phyloP scores from a whole-genome alignment of 1,140 invertebrate species.

The Scaptodrosophila lebanonensis region DNA sequence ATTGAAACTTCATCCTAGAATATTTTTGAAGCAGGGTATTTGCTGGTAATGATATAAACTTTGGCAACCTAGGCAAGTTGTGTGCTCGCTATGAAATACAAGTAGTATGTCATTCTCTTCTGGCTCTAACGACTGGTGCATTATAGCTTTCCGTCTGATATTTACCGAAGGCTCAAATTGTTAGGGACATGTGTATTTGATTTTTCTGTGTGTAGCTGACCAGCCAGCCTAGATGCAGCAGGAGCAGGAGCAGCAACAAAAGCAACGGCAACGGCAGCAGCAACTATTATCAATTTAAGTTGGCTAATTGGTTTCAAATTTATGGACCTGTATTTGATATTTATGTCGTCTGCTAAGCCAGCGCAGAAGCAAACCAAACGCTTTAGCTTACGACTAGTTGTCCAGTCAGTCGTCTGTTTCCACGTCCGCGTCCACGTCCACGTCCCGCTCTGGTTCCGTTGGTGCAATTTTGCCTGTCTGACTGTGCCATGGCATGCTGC shows the following conservation, averaged over 20 bases:
- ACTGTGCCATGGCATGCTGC: constrained; percentile 61
- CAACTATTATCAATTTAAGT: constrained; percentile 76
- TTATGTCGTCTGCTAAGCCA: constrained; percentile 62
- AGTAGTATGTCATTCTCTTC: too few relatives aligned
- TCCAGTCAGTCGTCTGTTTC: neutral
- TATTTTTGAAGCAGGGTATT: too few relatives aligned
- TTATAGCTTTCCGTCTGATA: too few relatives aligned
- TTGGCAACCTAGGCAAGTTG: too few relatives aligned
- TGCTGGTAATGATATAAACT: too few relatives aligned
- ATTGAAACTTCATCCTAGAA: too few relatives aligned
- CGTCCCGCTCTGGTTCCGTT: constrained; percentile 2
- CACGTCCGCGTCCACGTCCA: constrained; percentile 1
- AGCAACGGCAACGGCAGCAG: constrained; percentile 19
- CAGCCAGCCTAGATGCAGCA: too few relatives aligned
- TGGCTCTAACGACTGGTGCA: too few relatives aligned
- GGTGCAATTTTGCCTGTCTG: constrained; percentile 21
- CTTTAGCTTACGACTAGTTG: constrained; percentile 5
- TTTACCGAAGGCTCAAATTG: too few relatives aligned
- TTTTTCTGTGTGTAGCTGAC: too few relatives aligned
- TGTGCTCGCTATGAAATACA: too few relatives aligned
- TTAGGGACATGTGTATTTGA: too few relatives aligned
- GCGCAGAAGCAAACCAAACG: constrained; percentile 14
- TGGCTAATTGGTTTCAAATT: constrained; percentile 77
- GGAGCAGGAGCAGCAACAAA: constrained; percentile 12
- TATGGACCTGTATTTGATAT: constrained; percentile 77